Conservation (phyloP, 2,888 invertebrate species). For the Mythimna vitellina region DNA sequence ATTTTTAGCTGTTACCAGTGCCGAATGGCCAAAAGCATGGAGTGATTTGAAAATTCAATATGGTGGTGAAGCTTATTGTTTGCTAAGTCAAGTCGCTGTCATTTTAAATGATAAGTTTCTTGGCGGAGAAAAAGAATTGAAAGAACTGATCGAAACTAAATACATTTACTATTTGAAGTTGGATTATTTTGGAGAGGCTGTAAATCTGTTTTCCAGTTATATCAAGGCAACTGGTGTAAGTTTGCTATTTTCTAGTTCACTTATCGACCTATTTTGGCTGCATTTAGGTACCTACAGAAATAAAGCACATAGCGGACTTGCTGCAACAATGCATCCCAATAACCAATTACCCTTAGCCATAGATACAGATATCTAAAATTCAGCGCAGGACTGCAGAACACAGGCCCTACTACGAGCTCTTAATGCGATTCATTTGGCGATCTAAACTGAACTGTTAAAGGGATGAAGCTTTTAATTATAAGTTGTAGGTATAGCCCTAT, state of each 20-base stretch:
- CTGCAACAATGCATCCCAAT: too few relatives aligned
- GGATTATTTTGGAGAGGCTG: conserved; percentile 85
- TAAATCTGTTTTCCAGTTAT: conserved; percentile 81
- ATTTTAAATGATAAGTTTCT: conserved; percentile 86
- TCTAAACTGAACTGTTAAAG: too few relatives aligned
- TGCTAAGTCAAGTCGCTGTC: conserved; percentile 86
- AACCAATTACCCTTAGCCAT: too few relatives aligned
- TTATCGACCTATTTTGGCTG: background rate
- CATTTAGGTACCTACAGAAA: background rate
- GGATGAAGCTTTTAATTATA: too few relatives aligned
- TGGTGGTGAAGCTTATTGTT: conserved; percentile 85
- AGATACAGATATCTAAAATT: background rate
- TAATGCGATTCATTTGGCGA: too few relatives aligned
- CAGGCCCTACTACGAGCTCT: too few relatives aligned
- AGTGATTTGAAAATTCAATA: conserved; percentile 80
- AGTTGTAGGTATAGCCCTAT: too few relatives aligned
- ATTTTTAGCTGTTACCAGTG: conserved; percentile 76
- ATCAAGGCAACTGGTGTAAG: conserved; percentile 85
- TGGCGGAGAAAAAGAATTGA: conserved; percentile 89
- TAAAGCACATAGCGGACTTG: too few relatives aligned
- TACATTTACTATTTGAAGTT: conserved; percentile 83
- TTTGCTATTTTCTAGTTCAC: conserved; percentile 32
- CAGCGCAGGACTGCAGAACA: background rate
- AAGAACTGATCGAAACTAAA: conserved; percentile 81
- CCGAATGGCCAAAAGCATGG: conserved; percentile 83